Evolutionary conservation across 2,797 vertebrate genomes (phyloP).

Genomic region (Eulemur coronatus): DNA sequence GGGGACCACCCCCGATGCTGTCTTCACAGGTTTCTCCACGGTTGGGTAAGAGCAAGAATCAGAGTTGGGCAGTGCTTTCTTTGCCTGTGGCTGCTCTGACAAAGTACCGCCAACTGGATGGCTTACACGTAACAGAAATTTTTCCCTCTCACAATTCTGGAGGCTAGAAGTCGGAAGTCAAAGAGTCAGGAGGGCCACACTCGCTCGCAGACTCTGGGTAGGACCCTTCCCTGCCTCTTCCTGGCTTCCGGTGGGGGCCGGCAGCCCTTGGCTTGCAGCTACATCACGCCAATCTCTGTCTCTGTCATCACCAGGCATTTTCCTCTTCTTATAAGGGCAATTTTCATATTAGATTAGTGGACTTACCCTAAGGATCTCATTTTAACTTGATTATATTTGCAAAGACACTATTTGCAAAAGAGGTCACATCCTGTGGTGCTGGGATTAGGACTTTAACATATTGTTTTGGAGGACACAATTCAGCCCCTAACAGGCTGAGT

Average conservation of each 20-base stretch:
- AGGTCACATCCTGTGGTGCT: not conserved
- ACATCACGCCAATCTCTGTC: not conserved
- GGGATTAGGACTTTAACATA: not conserved
- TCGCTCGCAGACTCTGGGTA: not conserved
- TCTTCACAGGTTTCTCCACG: not conserved
- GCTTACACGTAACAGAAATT: not conserved
- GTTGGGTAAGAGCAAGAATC: not conserved
- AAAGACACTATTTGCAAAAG: not conserved
- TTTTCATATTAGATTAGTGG: not conserved
- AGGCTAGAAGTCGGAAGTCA: not conserved
- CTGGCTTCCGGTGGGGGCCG: not conserved
- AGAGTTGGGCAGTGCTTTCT: no score
- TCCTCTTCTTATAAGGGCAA: not conserved
- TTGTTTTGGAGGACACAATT: not conserved
- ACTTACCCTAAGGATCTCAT: not conserved
- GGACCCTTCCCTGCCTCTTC: not conserved
- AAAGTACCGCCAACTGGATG: not conserved
- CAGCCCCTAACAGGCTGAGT: not conserved
- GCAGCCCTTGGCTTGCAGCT: not conserved
- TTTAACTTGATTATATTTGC: not conserved
- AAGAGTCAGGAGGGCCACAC: not conserved
- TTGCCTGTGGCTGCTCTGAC: no score
- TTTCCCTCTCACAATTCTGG: not conserved
- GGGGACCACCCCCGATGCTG: fast-evolving
- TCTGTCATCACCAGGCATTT: not conserved